phyloP scores from a whole-genome alignment of 2,113 vertebrate species.

The Circaetus cinerascens region DNA sequence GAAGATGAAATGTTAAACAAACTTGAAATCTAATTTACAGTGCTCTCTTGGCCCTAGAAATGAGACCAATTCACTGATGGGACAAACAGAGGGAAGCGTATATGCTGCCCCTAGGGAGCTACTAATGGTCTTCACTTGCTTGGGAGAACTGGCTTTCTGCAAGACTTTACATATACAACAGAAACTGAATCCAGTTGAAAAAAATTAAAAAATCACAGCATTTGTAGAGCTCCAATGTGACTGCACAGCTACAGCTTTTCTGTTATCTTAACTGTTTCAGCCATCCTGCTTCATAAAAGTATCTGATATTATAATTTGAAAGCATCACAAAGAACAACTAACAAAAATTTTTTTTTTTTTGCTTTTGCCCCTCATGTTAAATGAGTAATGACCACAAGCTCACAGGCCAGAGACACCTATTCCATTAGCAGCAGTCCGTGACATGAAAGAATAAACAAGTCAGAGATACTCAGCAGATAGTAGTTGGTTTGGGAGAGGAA shows the following conservation, averaged over 20 bases:
- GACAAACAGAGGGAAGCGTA: not conserved
- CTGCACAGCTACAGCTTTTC: not conserved
- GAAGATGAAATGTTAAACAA: not conserved
- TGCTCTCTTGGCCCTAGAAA: not conserved
- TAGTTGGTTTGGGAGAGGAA: not conserved
- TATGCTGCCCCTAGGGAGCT: not conserved
- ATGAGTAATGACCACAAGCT: not conserved
- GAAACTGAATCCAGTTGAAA: not conserved
- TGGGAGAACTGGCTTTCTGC: not conserved
- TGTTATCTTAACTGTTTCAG: not conserved
- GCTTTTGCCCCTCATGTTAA: not conserved
- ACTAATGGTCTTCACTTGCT: not conserved
- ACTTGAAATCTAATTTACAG: not conserved
- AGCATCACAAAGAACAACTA: not conserved
- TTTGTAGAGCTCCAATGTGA: not conserved
- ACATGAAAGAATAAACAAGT: not conserved
- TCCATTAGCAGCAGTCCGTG: not conserved
- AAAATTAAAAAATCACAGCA: not conserved
- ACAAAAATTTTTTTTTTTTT: not conserved
- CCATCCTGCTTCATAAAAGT: not conserved
- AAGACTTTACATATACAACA: not conserved
- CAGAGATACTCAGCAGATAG: not conserved
- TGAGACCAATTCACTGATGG: not conserved
- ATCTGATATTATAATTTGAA: not conserved
- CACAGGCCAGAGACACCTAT: not conserved